A percentile compares a stretch with the other conserved stretches of the same genome.
Conservation (phyloP, 2,797 vertebrate genomes). For the Falco biarmicus region DNA sequence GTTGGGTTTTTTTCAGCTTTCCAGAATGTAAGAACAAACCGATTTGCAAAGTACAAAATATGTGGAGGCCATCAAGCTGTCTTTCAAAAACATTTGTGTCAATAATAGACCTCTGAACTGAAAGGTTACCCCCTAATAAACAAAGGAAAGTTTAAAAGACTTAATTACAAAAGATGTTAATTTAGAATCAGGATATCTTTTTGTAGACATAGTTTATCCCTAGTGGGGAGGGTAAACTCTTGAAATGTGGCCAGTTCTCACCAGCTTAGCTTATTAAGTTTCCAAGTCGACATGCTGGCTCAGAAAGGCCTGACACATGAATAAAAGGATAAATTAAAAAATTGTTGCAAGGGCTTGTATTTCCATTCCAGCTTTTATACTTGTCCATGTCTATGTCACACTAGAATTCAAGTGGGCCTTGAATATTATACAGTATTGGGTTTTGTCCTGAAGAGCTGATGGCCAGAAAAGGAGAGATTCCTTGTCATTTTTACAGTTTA, state of each 20-base stretch:
- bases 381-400: background rate
- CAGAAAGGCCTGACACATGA: background rate
- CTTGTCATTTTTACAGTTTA: background rate
- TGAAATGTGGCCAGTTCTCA: background rate
- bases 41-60: background rate
- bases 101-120: background rate
- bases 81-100: background rate
- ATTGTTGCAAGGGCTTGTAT: background rate
- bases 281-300: constrained; percentile 4
- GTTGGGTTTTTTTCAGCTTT: background rate
- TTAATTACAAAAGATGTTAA: background rate
- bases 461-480: background rate
- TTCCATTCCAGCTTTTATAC: background rate
- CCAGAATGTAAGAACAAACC: background rate
- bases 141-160: background rate
- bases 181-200: background rate
- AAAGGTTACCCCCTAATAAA: background rate
- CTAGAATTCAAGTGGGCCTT: background rate
- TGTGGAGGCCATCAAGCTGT: background rate
- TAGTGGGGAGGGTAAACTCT: background rate
- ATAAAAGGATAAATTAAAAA: background rate
- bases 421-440: background rate
- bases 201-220: background rate
- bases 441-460: background rate
- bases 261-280: background rate